These are phyloP conservation scores for Acronicta aceris DNA, from an alignment of 2,888 invertebrate genomes.

Conservation along the genomic window DNA sequence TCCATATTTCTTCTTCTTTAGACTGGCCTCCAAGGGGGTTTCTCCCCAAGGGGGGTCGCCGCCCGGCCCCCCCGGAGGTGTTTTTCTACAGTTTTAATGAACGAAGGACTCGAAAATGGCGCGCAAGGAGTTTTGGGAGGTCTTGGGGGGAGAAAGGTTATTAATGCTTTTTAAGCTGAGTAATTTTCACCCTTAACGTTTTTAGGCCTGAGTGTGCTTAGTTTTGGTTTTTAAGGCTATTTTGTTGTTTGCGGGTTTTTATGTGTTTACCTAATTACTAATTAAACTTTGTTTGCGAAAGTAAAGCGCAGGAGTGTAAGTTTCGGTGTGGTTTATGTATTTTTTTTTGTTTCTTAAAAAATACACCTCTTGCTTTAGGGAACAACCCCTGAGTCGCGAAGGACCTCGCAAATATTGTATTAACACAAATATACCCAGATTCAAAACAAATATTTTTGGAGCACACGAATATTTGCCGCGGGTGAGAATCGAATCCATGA, in stretches of 20 bases:
- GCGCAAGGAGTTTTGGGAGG: constrained; percentile 74
- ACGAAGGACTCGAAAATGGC: constrained; percentile 79
- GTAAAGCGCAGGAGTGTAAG: constrained; percentile 23
- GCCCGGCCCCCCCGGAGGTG: constrained; percentile 73
- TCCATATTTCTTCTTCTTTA: constrained; percentile 90
- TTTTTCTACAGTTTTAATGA: constrained; percentile 89
- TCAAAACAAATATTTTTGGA: too few species aligned
- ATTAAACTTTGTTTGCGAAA: constrained; percentile 44
- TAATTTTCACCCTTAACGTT: constrained; percentile 81
- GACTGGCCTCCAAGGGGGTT: constrained; percentile 75
- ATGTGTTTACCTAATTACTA: constrained; percentile 51
- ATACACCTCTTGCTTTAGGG: too few species aligned
- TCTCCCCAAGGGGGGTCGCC: constrained; percentile 46
- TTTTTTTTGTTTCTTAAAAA: too few species aligned
- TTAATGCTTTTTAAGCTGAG: constrained; percentile 87
- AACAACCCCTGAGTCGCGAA: too few species aligned
- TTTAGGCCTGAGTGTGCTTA: constrained; percentile 60
- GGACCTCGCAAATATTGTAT: too few species aligned
- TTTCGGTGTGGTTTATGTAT: constrained; percentile 3
- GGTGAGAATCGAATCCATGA: too few species aligned
- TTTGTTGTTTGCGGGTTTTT: constrained; percentile 54
- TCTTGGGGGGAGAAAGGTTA: constrained; percentile 77
- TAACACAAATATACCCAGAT: too few species aligned
- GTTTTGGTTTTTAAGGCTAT: constrained; percentile 68
- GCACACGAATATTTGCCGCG: too few species aligned